Conservation (phyloP, 2,888 invertebrate species). For the Drosophila robusta region DNA sequence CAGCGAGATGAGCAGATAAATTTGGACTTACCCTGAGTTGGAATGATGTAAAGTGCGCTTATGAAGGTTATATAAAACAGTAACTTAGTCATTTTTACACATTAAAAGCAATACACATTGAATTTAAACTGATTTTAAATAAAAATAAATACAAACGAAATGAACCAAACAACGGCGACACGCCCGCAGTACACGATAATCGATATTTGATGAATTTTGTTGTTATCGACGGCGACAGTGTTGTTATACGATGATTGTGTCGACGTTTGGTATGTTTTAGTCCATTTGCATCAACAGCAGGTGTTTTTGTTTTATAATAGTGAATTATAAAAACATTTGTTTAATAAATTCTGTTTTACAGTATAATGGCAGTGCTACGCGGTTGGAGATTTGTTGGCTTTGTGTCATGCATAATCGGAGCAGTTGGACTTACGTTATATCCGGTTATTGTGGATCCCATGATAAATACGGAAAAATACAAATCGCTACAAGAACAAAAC, state of each 20-base stretch:
- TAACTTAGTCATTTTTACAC: slow-evolving; percentile 52
- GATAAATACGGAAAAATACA: slow-evolving; percentile 87
- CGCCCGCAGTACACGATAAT: slow-evolving; percentile 52
- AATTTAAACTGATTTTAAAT: slow-evolving; percentile 27
- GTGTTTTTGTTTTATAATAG: slow-evolving; percentile 62
- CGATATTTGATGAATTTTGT: slow-evolving; percentile 4
- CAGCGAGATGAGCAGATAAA: slow-evolving; percentile 30
- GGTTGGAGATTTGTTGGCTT: slow-evolving; percentile 87
- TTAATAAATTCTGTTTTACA: slow-evolving; percentile 28
- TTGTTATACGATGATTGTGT: neutral
- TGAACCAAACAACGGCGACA: slow-evolving; percentile 63
- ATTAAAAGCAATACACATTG: slow-evolving; percentile 30
- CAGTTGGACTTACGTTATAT: slow-evolving; percentile 86
- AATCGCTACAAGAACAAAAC: slow-evolving; percentile 57
- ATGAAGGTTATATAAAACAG: slow-evolving; percentile 42
- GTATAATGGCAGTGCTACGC: slow-evolving; percentile 81
- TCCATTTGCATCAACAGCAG: slow-evolving; percentile 40
- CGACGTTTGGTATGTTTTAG: slow-evolving; percentile 34
- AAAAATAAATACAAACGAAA: slow-evolving; percentile 39
- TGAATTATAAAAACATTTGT: slow-evolving; percentile 13
- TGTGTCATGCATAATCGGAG: slow-evolving; percentile 86
- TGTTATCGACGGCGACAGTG: slow-evolving; percentile 9
- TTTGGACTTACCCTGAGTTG: slow-evolving; percentile 48
- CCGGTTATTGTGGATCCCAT: slow-evolving; percentile 88
- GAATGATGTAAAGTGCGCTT: slow-evolving; percentile 41